phyloP scores from a whole-genome alignment of 2,797 vertebrate genomes.

The Hephaestus fuliginosus region DNA sequence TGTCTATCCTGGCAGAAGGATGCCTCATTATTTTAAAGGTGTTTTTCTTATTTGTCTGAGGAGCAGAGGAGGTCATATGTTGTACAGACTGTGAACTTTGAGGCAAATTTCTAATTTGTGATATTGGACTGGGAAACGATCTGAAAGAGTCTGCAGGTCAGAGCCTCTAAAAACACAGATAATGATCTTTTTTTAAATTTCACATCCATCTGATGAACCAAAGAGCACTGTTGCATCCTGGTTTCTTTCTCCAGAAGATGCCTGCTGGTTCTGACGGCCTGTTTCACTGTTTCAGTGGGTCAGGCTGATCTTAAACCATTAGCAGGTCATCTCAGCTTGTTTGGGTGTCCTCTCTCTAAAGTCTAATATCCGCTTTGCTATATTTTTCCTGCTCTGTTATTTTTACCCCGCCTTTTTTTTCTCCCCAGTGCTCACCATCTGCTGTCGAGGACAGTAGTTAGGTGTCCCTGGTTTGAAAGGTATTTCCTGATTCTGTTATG shows the following conservation, averaged over 20 bases:
- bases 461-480: conserved; percentile 45
- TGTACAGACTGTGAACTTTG: too few relatives aligned
- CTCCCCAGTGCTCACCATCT: conserved; percentile 39
- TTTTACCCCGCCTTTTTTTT: conserved; percentile 34
- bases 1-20: too few relatives aligned
- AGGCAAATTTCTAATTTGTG: too few relatives aligned
- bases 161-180: not conserved
- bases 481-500: conserved; percentile 70
- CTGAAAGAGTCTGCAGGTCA: not conserved
- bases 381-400: conserved; percentile 48
- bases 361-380: conserved; percentile 55
- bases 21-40: too few relatives aligned
- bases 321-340: conserved; percentile 39
- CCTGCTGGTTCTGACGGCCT: too few relatives aligned
- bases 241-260: not conserved
- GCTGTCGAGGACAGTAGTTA: conserved; percentile 44
- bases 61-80: too few relatives aligned
- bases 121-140: too few relatives aligned
- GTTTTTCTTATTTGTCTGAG: too few relatives aligned
- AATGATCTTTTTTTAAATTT: not conserved
- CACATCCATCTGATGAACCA: not conserved
- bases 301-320: not conserved
- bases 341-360: conserved; percentile 39
- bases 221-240: not conserved
- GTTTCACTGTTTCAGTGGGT: not conserved